A percentile compares a stretch with the other conserved stretches of the same genome.
Conservation (phyloP, 2,113 vertebrate genomes). For the Serilophus lunatus region DNA sequence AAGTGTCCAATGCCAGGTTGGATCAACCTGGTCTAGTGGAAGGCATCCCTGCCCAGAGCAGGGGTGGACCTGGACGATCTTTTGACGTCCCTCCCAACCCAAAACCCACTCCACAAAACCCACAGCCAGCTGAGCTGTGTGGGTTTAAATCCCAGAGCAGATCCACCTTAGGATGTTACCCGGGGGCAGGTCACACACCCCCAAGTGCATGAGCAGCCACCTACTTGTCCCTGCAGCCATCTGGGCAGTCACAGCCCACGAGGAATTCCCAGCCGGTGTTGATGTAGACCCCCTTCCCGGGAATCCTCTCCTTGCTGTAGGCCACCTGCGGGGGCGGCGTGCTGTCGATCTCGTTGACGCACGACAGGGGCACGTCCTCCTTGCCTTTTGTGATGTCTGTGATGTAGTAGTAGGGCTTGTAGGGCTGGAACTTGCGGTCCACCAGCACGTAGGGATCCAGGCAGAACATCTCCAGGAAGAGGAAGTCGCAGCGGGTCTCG, state of each 20-base stretch:
- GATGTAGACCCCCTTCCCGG: conserved; percentile 92
- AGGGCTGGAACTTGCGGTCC: conserved; percentile 92
- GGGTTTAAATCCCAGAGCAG: background rate
- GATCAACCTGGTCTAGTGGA: background rate
- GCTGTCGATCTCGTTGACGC: conserved; percentile 95
- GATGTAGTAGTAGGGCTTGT: conserved; percentile 92
- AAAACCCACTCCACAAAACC: fast-evolving
- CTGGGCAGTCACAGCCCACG: conserved; percentile 94
- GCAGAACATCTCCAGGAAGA: conserved; percentile 98
- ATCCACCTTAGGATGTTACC: fast-evolving
- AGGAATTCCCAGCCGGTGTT: conserved; percentile 92
- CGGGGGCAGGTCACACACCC: too few relatives aligned
- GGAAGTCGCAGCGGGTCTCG: conserved; percentile 88
- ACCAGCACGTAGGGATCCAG: conserved; percentile 95
- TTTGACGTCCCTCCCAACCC: background rate
- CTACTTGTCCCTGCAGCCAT: conserved; percentile 95
- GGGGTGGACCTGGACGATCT: fast-evolving
- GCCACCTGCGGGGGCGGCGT: conserved; percentile 89
- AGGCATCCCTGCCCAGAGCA: background rate
- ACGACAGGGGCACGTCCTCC: conserved; percentile 93
- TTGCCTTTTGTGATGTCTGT: conserved; percentile 88
- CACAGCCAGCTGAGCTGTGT: fast-evolving
- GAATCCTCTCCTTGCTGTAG: conserved; percentile 96
- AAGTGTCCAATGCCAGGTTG: fast-evolving
- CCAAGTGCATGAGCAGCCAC: conserved; percentile 1